Evolutionary conservation across 2,797 vertebrate species (phyloP).

Genomic region (Channa striata): DNA sequence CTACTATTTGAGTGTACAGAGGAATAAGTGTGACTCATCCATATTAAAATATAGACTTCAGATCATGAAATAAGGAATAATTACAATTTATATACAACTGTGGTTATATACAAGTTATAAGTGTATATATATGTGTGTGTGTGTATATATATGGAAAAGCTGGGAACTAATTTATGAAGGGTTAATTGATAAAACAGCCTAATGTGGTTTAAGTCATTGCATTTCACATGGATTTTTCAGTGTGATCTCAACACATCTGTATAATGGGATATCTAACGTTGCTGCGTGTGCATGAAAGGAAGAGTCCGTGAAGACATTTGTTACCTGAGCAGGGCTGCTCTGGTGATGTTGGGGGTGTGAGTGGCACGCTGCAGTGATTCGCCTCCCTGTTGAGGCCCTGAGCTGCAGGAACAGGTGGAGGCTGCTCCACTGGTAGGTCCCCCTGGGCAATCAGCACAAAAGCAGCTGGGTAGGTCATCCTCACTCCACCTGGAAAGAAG

Average conservation of each 20-base stretch:
- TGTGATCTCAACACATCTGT: not conserved
- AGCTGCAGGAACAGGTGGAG: slow-evolving; percentile 80
- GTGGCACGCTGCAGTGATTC: slow-evolving; percentile 92
- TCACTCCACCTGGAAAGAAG: slow-evolving; percentile 89
- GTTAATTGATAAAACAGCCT: not conserved
- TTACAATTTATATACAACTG: not conserved
- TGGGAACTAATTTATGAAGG: not conserved
- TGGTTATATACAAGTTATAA: too few relatives aligned
- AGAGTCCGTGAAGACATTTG: slow-evolving; percentile 14
- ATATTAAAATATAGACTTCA: too few relatives aligned
- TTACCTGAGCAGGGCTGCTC: slow-evolving; percentile 92
- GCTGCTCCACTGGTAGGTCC: slow-evolving; percentile 92
- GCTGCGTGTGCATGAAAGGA: not conserved
- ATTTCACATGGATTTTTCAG: not conserved
- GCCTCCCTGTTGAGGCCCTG: slow-evolving; percentile 89
- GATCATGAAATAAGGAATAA: too few relatives aligned
- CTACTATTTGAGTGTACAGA: too few relatives aligned
- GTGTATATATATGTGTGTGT: too few relatives aligned
- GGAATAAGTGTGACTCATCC: too few relatives aligned
- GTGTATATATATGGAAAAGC: too few relatives aligned
- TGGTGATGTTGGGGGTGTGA: slow-evolving; percentile 96
- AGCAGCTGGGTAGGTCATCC: slow-evolving; percentile 97
- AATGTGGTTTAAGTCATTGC: not conserved
- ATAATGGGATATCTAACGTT: not conserved
- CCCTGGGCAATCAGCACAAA: slow-evolving; percentile 97